Evolutionary conservation across 2,888 invertebrate species (phyloP), one percentile per base, ranked within the genome.

Genomic region (Nycteola revayana): DNA sequence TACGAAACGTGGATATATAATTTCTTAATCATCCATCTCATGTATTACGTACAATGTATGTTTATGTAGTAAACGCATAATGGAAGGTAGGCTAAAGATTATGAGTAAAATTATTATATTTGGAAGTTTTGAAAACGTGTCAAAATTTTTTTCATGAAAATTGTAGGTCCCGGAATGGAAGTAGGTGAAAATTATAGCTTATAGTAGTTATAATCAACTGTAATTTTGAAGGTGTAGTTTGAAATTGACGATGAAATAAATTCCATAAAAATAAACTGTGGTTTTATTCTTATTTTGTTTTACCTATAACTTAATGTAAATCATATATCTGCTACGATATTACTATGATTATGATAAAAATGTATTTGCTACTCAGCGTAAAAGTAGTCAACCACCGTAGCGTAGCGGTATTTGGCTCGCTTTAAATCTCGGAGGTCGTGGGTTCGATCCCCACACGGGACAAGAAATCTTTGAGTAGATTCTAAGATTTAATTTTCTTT

Each of bases 171-270:
- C 65, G 69, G 65, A 75, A 69, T 72, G 75, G 70, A 67, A 63
- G 76, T 84, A 84, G 82, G 68, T 84, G 77, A 83, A 82, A 75
- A 55, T 57, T 81, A 85, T 85, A 87, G 88, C 86, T 84, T 88
- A 82, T 66, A 63, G 80, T 88, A 88, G 85, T 85, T 83, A 82
- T 86, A 86, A 85, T 83, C 84, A 81, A 84, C 74, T 80, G 81
- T 85, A 83, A 83, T 87, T 82, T 83, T 79, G 81, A 83, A 83
- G 77, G 81, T 86, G 87, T 88, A 88, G 87, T 88, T 87, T 88
- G 84, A 86, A 85, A 79, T 83, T 82, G 75, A 86, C 72, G 74
- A 84, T 66, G 72, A 83, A 84, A 87, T 86, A 87, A 87, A 86
- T 78, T 76, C 73, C 65, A 62, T 76, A 69, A 74, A 75, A 71